Base-by-base conservation (phyloP, 2,113 vertebrate genomes). In the Anser brachyrhynchus region DNA sequence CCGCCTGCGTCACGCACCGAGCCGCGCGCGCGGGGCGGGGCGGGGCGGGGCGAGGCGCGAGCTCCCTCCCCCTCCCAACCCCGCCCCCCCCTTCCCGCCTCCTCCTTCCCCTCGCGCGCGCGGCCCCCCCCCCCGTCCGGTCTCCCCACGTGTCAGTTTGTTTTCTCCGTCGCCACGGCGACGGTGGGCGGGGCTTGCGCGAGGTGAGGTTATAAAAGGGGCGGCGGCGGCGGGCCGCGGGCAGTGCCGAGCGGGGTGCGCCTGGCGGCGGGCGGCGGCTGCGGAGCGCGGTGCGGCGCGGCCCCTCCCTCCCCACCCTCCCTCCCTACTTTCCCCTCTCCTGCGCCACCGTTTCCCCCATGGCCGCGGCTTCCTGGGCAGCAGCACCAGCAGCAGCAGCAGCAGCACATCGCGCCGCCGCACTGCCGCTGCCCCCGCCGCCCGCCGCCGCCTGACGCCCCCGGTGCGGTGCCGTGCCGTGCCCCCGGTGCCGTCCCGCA, bases 141-240 rank as follows among this genome's bases (percentile, higher is more conserved):
- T 44, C 18, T 8, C 94, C 91, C 76, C 93, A 90, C 85, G 93
- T 93, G 87, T 95, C 51, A 62, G 84, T 95, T 95, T 95, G 98
- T 98, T 98, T 98, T 98, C 88, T 33, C 88, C 88, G 98, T 97
- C 43, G 83, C 59, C 81, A 26, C 2, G 67, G 95, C 77, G 89
- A 96, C 95, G 87, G 93, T 71, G 83, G 89, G 93, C 52, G 92
- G 89, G 75, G 89, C 95, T 82, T 84, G 97, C 95, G 77, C 85
- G 75, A 76, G 28, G 37, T 90, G 66, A 97, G 97, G 98, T 99
- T 98, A 99, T 97, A 98, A 97, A 97, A 97, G 82, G 93, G 97
- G 96, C 97, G 95, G 92, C 94, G 79, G 92, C 67, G 57, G 92
- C 94, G 73, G 90, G 91, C 44, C 92, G 89, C 88, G 54, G 87